Conservation (phyloP, 53 echinoderm and acorn worm genomes). For the Echinometra lucunter region DNA sequence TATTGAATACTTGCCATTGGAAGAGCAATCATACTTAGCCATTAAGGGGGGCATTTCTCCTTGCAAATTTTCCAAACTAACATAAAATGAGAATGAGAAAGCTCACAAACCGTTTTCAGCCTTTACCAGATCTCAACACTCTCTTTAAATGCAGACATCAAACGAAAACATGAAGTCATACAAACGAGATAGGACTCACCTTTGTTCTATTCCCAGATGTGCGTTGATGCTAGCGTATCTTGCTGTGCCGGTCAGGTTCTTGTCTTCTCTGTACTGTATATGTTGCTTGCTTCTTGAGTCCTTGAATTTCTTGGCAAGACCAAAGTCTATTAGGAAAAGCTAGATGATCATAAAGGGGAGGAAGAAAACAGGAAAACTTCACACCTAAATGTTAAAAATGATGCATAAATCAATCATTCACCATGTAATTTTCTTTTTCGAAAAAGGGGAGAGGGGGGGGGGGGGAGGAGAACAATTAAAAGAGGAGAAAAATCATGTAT, state of each 20-base stretch:
- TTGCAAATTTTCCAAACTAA: not conserved
- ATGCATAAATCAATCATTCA: too few relatives aligned
- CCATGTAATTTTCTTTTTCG: too few relatives aligned
- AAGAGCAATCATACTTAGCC: too few relatives aligned
- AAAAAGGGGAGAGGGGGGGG: too few relatives aligned
- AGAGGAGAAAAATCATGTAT: too few relatives aligned
- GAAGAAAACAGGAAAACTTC: not conserved
- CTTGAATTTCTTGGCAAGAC: slow-evolving; percentile 97
- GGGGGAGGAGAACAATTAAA: too few relatives aligned
- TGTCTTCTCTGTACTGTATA: slow-evolving; percentile 98
- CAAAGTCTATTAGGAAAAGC: slow-evolving; percentile 98
- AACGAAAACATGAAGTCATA: not conserved
- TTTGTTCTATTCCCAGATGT: slow-evolving; percentile 98
- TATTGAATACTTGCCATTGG: too few relatives aligned
- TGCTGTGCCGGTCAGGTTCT: slow-evolving; percentile 97
- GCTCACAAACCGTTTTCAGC: not conserved
- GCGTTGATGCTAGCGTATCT: slow-evolving; percentile 99
- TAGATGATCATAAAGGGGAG: slow-evolving; percentile 50
- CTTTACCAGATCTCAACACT: not conserved
- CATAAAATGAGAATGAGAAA: too few relatives aligned
- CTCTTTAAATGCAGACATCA: not conserved
- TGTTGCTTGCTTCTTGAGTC: slow-evolving; percentile 94
- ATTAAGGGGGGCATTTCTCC: too few relatives aligned
- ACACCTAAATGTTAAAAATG: not conserved
- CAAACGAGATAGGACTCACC: slow-evolving; percentile 69